Conservation (phyloP, 2,113 vertebrate species). For the Corynorhinus townsendii region DNA sequence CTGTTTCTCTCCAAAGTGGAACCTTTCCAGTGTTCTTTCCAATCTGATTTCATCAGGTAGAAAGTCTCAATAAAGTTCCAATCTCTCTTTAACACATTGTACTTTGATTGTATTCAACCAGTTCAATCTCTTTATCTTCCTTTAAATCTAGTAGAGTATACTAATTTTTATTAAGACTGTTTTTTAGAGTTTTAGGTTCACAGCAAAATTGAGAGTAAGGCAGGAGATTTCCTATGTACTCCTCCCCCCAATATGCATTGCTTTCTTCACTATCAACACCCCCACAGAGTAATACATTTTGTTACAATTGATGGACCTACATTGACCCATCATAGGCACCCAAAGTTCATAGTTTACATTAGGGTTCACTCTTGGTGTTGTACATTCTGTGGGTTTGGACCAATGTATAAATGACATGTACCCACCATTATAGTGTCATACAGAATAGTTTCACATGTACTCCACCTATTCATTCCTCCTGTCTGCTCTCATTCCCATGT, state of each 20-base stretch:
- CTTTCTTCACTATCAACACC: neutral
- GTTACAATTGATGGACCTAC: neutral
- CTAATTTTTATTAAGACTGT: neutral
- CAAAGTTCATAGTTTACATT: neutral
- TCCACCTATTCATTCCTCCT: neutral
- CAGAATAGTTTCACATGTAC: neutral
- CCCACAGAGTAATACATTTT: neutral
- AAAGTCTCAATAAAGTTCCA: constrained; percentile 67
- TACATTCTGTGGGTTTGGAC: neutral
- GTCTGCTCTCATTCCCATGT: neutral
- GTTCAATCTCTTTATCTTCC: neutral
- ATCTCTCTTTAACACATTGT: constrained; percentile 40
- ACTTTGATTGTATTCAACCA: neutral
- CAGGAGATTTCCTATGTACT: neutral
- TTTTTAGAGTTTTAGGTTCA: neutral
- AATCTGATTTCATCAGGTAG: constrained; percentile 44
- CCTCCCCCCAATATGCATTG: rapidly evolving
- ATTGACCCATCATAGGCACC: neutral
- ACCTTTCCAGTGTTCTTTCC: constrained; percentile 34
- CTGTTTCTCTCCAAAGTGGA: constrained; percentile 11
- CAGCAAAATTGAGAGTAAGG: neutral
- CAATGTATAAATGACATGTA: neutral
- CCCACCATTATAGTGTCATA: neutral
- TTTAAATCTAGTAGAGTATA: neutral
- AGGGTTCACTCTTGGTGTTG: neutral